Base-by-base conservation (phyloP, 2,888 invertebrate species). In the Yponomeuta sedellus region DNA sequence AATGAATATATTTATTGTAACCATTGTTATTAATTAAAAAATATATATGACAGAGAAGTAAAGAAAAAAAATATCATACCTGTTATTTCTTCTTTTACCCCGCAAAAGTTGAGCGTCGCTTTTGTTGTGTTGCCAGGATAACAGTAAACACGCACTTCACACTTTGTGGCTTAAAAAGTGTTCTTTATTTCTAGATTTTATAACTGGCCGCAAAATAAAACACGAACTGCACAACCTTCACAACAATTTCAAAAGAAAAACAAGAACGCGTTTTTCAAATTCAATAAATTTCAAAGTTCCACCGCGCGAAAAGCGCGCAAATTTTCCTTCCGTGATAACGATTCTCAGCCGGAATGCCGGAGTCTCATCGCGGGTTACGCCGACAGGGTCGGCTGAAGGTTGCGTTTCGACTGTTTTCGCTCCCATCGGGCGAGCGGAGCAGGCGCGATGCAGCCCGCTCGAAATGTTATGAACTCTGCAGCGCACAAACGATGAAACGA, bases 371-470 rank as follows among this genome's bases (percentile, higher is more conserved):
- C 44, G 44, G 44, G 44, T 16, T 34, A 34, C 16, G 16, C 16
- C 16, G 44, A 52, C 44, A 52, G 44, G 44, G 44, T 16, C 44
- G 44, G 12, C 44, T 16, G 44, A 52, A 52, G 44, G 44, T 52
- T 52, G 44, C 12, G 44, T 52, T 52, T 52, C 44, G 44, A 52
- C 44, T 52, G 44, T 52, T 52, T 52, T 52, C 44, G 44, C 44
- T 52, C 44, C 44, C 44, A 8, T 16, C 44, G 44, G 16, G 44
- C 44, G 16, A 52, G 44, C 44, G 44, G 44, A 52, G 44, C 44
- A 52, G 16, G 44, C 44, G 44, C 44, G 44, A 16, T 52, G 44
- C 44, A 52, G 44, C 10, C 16, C 44, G 44, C 44, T 16, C 44
- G 44, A 52, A 52, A 52, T 52, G 44, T 52, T 12, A 52, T 16